Conservation (phyloP, 2,888 invertebrate genomes). For the Drosophila helvetica region DNA sequence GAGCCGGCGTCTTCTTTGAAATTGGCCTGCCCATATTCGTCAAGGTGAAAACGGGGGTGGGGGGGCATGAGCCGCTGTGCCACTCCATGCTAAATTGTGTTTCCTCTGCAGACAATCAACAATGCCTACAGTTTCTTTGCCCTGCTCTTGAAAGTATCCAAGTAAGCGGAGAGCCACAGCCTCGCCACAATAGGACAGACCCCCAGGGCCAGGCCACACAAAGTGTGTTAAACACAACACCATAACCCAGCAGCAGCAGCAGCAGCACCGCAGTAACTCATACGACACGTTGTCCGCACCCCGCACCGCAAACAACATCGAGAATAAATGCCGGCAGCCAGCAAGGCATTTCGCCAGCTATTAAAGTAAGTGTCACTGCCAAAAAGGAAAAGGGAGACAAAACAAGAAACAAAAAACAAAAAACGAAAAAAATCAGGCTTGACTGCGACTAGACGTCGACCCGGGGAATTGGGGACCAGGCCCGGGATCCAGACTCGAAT, state of each 20-base stretch:
- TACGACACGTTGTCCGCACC: conserved; percentile 19
- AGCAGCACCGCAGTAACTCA: conserved; percentile 22
- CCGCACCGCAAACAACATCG: conserved; percentile 12
- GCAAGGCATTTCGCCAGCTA: conserved; percentile 54
- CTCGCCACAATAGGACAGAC: conserved; percentile 26
- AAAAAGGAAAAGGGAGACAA: conserved; percentile 51
- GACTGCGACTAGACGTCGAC: conserved; percentile 56
- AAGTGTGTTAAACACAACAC: conserved; percentile 34
- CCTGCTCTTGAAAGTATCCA: conserved; percentile 74
- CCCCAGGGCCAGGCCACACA: conserved; percentile 23
- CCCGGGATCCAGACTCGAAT: conserved; percentile 7
- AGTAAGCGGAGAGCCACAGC: conserved; percentile 32
- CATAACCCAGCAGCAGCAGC: not conserved
- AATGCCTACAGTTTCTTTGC: conserved; percentile 81
- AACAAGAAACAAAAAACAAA: conserved; percentile 3
- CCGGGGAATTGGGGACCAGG: conserved; percentile 17
- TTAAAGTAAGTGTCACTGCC: conserved; percentile 62
- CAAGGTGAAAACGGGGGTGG: too few species aligned
- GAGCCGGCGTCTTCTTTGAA: conserved; percentile 75
- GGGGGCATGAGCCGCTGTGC: not conserved
- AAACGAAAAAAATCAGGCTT: conserved; percentile 36
- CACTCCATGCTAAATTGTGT: conserved; percentile 1
- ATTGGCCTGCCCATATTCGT: conserved; percentile 78
- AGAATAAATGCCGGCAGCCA: conserved; percentile 43
- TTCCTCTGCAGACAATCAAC: conserved; percentile 63